A percentile compares a stretch with the other conserved stretches of the same genome.
phyloP scores from a whole-genome alignment of 1,140 invertebrate species.

The Myzus persicae region DNA sequence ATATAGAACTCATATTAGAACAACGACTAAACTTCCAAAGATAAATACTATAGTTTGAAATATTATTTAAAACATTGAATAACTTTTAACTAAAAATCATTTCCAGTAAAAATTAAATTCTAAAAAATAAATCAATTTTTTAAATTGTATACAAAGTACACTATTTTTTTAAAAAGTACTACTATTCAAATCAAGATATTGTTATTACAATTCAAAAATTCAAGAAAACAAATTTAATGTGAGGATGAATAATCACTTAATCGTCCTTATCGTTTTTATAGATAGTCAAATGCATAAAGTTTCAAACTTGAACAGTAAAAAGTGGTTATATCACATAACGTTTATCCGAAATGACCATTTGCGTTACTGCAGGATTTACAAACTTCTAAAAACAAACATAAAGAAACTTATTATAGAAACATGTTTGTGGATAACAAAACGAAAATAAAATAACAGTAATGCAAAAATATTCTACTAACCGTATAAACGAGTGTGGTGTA shows the following conservation, averaged over 20 bases:
- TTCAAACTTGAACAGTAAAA: slow-evolving; percentile 30
- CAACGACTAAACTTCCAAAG: not conserved
- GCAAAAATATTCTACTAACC: slow-evolving; percentile 24
- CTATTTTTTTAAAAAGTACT: not conserved
- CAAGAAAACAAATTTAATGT: not conserved
- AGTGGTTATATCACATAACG: slow-evolving; percentile 14
- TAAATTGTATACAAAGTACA: not conserved
- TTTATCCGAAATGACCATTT: slow-evolving; percentile 33
- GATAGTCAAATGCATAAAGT: not conserved
- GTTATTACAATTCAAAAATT: not conserved
- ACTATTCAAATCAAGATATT: not conserved
- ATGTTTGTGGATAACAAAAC: slow-evolving; percentile 4
- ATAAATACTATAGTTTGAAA: not conserved
- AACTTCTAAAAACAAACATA: slow-evolving; percentile 13
- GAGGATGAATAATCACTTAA: slow-evolving; percentile 11
- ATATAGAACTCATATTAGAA: not conserved
- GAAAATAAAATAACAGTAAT: not conserved
- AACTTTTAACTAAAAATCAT: not conserved
- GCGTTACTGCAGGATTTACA: not conserved
- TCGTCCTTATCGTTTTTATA: not conserved
- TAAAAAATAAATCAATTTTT: not conserved
- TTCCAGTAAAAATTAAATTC: not conserved
- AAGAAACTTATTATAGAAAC: slow-evolving; percentile 23
- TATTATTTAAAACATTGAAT: not conserved
- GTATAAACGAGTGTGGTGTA: not conserved